phyloP scores from a whole-genome alignment of 2,888 invertebrate genomes.

The Sepiola atlantica region DNA sequence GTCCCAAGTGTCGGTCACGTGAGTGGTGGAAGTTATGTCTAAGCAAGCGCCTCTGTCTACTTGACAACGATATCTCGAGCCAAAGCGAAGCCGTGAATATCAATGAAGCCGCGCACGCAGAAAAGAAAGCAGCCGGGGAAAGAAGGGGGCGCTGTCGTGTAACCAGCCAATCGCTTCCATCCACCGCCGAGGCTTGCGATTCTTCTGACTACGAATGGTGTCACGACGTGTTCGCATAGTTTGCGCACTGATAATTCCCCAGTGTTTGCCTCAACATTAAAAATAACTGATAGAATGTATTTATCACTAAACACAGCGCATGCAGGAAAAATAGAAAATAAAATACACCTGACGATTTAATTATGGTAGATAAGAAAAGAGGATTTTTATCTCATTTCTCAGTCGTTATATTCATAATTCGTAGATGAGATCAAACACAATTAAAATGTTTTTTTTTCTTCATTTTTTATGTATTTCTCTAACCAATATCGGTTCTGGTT shows the following conservation, averaged over 20 bases:
- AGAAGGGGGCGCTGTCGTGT: background rate
- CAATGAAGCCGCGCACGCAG: background rate
- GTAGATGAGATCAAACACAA: too few relatives aligned
- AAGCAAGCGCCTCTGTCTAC: background rate
- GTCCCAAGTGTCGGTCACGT: background rate
- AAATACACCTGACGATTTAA: too few relatives aligned
- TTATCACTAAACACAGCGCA: background rate
- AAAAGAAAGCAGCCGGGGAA: background rate
- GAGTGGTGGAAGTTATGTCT: background rate
- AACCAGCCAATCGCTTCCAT: background rate
- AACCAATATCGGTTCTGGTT: too few relatives aligned
- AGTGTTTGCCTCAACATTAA: background rate
- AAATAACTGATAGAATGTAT: background rate
- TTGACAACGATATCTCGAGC: background rate
- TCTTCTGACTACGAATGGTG: background rate
- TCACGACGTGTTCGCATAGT: background rate
- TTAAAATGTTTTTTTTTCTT: too few relatives aligned
- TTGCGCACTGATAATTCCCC: background rate
- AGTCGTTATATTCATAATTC: too few relatives aligned
- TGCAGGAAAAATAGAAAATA: too few relatives aligned
- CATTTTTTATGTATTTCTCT: too few relatives aligned
- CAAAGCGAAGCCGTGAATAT: conserved; percentile 18
- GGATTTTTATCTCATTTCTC: too few relatives aligned
- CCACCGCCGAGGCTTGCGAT: background rate
- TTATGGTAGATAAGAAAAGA: too few relatives aligned